Evolutionary conservation across 2,113 vertebrate species (phyloP).

Genomic region (Lipotes vexillifer): DNA sequence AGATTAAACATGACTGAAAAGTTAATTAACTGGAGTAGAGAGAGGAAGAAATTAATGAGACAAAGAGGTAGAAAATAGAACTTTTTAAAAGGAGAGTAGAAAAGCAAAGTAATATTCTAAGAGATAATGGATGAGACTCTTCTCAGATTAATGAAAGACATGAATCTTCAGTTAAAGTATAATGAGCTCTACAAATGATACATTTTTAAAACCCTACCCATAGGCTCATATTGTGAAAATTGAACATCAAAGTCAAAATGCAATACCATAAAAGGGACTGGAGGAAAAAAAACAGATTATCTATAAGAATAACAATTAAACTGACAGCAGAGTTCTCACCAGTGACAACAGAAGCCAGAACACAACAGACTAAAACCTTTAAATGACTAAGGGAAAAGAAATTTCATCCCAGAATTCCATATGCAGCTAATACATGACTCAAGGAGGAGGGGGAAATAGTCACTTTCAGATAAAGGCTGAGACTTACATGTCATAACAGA

Average conservation of each 20-base stretch:
- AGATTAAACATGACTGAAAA: background rate
- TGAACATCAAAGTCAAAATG: background rate
- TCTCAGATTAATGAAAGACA: constrained; percentile 4
- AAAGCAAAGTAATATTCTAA: background rate
- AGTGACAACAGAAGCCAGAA: background rate
- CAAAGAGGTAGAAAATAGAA: background rate
- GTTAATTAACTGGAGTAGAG: background rate
- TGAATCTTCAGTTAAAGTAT: background rate
- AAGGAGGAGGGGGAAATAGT: background rate
- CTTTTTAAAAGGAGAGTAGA: background rate
- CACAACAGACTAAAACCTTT: background rate
- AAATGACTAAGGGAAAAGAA: background rate
- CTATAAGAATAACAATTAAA: background rate
- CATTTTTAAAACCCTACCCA: background rate
- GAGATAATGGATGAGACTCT: background rate
- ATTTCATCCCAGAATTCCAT: background rate
- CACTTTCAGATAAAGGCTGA: background rate
- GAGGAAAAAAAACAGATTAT: background rate
- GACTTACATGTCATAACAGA: background rate
- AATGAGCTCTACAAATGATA: constrained; percentile 25
- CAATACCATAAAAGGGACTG: background rate
- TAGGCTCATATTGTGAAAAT: background rate
- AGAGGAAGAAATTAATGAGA: background rate
- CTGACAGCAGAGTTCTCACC: background rate
- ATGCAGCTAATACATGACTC: background rate